A percentile compares a stretch with the other conserved stretches of the same genome.
Evolutionary conservation across 2,113 vertebrate species (phyloP).

Genomic region (Lethenteron camtschaticum): DNA sequence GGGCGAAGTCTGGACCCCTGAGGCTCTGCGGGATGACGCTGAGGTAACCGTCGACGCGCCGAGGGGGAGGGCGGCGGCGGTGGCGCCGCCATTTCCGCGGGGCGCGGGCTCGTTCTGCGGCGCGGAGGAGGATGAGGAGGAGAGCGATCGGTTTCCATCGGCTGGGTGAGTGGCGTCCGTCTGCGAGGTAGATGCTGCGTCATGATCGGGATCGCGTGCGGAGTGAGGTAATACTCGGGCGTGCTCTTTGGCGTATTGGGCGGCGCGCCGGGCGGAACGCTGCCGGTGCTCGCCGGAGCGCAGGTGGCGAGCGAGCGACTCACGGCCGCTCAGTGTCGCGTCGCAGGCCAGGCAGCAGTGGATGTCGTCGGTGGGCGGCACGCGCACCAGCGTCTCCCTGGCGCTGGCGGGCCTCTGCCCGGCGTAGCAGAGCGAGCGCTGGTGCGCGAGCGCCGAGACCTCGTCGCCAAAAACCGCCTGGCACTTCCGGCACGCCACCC

Average conservation of each 20-base stretch:
- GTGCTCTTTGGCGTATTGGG: conserved; percentile 99
- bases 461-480: conserved; percentile 82
- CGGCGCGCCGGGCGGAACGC: conserved; percentile 99
- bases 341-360: conserved; percentile 96
- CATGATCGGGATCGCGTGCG: conserved; percentile 93
- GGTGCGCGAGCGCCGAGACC: conserved; percentile 77
- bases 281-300: conserved; percentile 99
- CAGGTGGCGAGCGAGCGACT: conserved; percentile 97
- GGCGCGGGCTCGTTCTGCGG: conserved; percentile 30
- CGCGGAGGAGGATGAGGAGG: conserved; percentile 33
- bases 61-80: conserved; percentile 55
- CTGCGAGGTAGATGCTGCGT: conserved; percentile 99
- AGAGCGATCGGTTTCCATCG: conserved; percentile 5
- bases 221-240: conserved; percentile 99
- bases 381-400: conserved; percentile 96
- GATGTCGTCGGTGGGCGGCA: conserved; percentile 51
- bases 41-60: conserved; percentile 98
- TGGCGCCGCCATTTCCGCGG: conserved; percentile 73
- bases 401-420: conserved; percentile 87
- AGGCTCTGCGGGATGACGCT: conserved; percentile 99
- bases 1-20: conserved; percentile 99
- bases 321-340: conserved; percentile 83
- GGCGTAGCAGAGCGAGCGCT: conserved; percentile 92
- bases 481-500: conserved; percentile 97
- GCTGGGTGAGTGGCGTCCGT: conserved; percentile 34